Base-by-base conservation (phyloP, 2,797 vertebrate species). In the Chaetophractus vellerosus region DNA sequence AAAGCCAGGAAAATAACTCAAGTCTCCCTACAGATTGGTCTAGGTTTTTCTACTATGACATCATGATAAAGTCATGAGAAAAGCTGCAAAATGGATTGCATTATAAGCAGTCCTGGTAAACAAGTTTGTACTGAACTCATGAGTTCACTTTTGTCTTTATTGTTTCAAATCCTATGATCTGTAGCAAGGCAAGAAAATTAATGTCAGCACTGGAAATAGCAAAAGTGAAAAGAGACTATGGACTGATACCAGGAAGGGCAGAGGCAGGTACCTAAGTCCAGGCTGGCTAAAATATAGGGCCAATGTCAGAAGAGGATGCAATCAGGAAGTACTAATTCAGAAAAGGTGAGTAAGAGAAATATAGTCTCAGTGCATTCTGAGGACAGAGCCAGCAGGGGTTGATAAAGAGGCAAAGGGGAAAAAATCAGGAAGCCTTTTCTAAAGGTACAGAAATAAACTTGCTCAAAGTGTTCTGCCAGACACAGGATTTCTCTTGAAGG, bases 91-190 rank as follows among this genome's bases (percentile, higher is more conserved):
- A 84, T 64, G 5, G 9, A 69, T 23, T 33, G 9, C 4, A 45
- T 41, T 50, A 15, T 66, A 79, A 95, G 57, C 1, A 82, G 12
- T 38, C 57, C 52, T 18, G 21, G 18, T 36, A 76, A 63, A 55
- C 45, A 57, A 52, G 28, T 81, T 66, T 87, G 50, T 31, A 38
- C 18, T 72, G 26, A 90, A 64, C 50, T 83, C 36, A 7, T 41
- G 50, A 19, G 50, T 9, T 93, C 69, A 85, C 38, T 33, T 93
- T 72, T 76, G 61, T 59, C 48, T 68, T 92, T 79, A 88, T 36
- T 66, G 24, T 84, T 18, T 63, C 82, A 96, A 85, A 83, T 78
- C 52, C 48, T 83, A 38, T 33, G 41, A 68, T 93, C 24, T 75
- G 11, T 59, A 86, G 24, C 71, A 61, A 95, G 2, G 6, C 41